Conservation (phyloP, 2,888 invertebrate genomes). For the Pseudococcus longispinus region DNA sequence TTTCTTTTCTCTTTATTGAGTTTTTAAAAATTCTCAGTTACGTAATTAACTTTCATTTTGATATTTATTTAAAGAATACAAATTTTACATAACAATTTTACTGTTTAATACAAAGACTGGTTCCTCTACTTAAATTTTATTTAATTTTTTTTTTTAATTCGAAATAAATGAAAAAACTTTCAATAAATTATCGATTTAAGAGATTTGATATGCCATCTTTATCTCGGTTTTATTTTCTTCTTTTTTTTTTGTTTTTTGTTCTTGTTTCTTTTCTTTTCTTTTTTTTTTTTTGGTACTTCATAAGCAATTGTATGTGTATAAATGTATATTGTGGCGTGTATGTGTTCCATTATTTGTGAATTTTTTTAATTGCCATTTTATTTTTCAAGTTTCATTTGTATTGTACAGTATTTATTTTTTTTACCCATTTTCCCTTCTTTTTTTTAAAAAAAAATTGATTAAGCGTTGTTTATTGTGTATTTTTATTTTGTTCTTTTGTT, state of each 20-base stretch:
- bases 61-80: conserved; percentile 40
- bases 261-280: not conserved
- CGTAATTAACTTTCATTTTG: conserved; percentile 53
- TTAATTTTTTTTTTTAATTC: conserved; percentile 33
- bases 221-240: not conserved
- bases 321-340: conserved; percentile 50
- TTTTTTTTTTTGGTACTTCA: not conserved
- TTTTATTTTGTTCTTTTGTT: conserved; percentile 19
- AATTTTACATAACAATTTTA: conserved; percentile 45
- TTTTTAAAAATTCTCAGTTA: conserved; percentile 48
- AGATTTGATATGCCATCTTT: conserved; percentile 40
- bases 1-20: conserved; percentile 30
- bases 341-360: conserved; percentile 52
- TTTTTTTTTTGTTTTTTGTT: conserved; percentile 5
- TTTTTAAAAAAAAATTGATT: not conserved
- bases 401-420: conserved; percentile 42
- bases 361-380: conserved; percentile 44
- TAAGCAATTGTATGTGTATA: conserved; percentile 39
- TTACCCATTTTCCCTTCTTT: conserved; percentile 6
- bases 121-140: conserved; percentile 53
- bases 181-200: conserved; percentile 41
- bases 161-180: conserved; percentile 41
- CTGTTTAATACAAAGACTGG: conserved; percentile 52
- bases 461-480: conserved; percentile 25
- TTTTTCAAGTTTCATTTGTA: conserved; percentile 20